A percentile compares a stretch with the other conserved stretches of the same genome.
These are phyloP conservation scores for Phoenicopterus ruber DNA, from an alignment of 2,113 vertebrate species.

Conservation along the genomic window DNA sequence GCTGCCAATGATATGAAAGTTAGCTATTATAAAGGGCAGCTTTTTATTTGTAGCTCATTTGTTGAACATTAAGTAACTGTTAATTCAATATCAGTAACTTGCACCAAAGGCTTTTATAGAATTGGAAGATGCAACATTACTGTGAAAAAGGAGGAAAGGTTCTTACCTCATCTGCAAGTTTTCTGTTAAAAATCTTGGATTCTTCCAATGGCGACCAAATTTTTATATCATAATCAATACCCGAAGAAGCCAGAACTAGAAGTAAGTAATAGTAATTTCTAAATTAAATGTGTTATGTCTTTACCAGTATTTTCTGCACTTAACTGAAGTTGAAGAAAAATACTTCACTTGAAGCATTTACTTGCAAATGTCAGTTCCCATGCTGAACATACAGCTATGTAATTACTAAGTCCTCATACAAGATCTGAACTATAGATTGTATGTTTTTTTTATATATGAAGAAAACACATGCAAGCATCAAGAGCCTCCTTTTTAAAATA, in stretches of 20 bases:
- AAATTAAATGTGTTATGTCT: not conserved
- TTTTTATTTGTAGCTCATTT: not conserved
- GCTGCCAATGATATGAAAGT: not conserved
- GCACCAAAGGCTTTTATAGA: not conserved
- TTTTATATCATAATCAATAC: slow-evolving; percentile 99
- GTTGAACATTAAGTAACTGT: not conserved
- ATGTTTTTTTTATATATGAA: not conserved
- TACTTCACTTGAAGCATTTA: not conserved
- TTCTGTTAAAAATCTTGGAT: slow-evolving; percentile 91
- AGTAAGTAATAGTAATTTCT: not conserved
- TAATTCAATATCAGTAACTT: not conserved
- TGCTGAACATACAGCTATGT: not conserved
- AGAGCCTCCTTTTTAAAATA: not conserved
- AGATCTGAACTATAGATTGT: not conserved
- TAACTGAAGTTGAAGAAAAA: not conserved
- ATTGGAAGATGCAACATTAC: not conserved
- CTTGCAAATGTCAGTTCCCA: not conserved
- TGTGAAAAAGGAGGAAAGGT: not conserved
- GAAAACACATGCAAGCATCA: not conserved
- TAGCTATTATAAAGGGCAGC: not conserved
- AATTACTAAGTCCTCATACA: not conserved
- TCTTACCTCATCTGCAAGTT: slow-evolving; percentile 93
- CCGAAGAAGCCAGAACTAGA: slow-evolving; percentile 95
- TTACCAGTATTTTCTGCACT: not conserved
- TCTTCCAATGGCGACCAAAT: slow-evolving; percentile 95